Conservation (phyloP, 1,140 invertebrate genomes). For the Antheraea pernyi region DNA sequence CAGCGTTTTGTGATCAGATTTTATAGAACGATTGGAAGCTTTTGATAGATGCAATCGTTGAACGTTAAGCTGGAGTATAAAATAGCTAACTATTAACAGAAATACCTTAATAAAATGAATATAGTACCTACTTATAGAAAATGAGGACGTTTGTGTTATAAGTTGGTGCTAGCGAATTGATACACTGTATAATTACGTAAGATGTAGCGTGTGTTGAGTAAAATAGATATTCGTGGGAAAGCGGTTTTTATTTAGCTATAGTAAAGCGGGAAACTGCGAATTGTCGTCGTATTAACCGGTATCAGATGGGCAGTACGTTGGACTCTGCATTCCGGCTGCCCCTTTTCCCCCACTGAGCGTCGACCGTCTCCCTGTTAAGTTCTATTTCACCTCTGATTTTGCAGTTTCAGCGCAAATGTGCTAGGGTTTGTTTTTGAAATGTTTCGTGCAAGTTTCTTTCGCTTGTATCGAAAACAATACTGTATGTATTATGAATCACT, state of each 20-base stretch:
- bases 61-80: no score
- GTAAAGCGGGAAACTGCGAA: constrained; percentile 56
- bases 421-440: neutral
- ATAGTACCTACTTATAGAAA: no score
- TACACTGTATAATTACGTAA: neutral
- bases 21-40: no score
- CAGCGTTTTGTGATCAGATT: no score
- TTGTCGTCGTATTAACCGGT: constrained; percentile 70
- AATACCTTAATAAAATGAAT: no score
- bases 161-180: no score
- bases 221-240: neutral
- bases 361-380: constrained; percentile 26
- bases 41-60: no score
- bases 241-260: constrained; percentile 31
- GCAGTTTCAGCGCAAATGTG: constrained; percentile 13
- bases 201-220: neutral
- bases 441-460: neutral
- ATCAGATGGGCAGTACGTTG: constrained; percentile 50
- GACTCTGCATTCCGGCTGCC: constrained; percentile 32
- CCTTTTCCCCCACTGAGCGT: constrained; percentile 19
- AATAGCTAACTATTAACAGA: no score
- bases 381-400: constrained; percentile 24
- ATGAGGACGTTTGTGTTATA: no score
- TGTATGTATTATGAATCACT: neutral
- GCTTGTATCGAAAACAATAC: neutral